Base-by-base conservation (phyloP, 2,113 vertebrate genomes). In the Pseudopodoces humilis region DNA sequence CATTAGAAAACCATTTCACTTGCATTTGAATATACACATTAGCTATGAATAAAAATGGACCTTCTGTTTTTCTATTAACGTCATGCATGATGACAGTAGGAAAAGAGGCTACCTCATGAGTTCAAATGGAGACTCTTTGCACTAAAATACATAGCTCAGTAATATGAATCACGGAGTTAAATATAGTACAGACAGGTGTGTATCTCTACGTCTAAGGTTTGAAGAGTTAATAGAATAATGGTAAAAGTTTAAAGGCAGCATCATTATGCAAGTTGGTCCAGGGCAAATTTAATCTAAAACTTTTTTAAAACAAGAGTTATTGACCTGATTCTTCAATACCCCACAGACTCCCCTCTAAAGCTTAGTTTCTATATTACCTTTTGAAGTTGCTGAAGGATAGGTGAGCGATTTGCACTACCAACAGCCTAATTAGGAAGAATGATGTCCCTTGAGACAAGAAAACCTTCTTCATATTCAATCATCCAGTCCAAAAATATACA, bases 241-340 rank as follows among this genome's bases (percentile, higher is more conserved):
- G 37, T 82, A 76, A 37, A 86, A 92, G 35, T 87, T 84, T 58
- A 96, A 92, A 89, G 35, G 68, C 31, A 72, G 8, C 15, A 44
- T 93, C 44, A 59, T 79, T 91, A 72, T 77, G 41, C 43, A 93
- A 95, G 92, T 9, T 94, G 58, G 59, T 75, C 15, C 49, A 81
- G 72, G 79, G 78, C 10, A 4, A n/a, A 92, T 94, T 86, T 95
- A 75, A 76, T 85, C 35, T 90, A 78, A 90, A 94, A 94, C 82
- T 96, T 95, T 93, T 91, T 65, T 71, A 96, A 95, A 63, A 80
- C 81, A 91, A 79, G 46, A 30, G n/a, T 95, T 94, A 95, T 94
- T 98, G 96, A 97, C 95, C 97, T 97, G 83, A 90, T 97, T 97
- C 74, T 62, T 86, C 72, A 96, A 97, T 96, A 86, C 96, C 71